These are phyloP conservation scores for Sander vitreus DNA, from an alignment of 2,113 vertebrate species.

Conservation along the genomic window DNA sequence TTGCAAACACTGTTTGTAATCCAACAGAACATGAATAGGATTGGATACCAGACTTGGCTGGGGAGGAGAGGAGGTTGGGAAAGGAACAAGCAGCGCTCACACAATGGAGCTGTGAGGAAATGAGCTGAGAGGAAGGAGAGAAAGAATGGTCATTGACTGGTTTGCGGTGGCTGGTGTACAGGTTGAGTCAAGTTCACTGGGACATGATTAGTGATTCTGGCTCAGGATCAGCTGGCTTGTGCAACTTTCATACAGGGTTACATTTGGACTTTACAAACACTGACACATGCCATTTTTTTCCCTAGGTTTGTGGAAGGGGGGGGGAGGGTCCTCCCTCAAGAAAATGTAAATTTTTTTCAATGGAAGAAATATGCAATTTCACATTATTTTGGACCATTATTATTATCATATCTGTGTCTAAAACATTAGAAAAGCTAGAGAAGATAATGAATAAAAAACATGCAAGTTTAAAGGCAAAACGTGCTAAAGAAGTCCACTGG, in stretches of 20 bases:
- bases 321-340: too few relatives aligned
- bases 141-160: conserved; percentile 33
- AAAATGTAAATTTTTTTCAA: too few relatives aligned
- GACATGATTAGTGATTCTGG: conserved; percentile 9
- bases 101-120: conserved; percentile 59
- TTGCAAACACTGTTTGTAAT: conserved; percentile 30
- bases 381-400: too few relatives aligned
- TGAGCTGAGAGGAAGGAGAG: conserved; percentile 33
- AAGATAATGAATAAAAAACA: too few relatives aligned
- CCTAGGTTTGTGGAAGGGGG: too few relatives aligned
- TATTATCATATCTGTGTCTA: too few relatives aligned
- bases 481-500: too few relatives aligned
- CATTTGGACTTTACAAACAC: background rate
- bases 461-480: too few relatives aligned
- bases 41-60: background rate
- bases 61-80: conserved; percentile 27
- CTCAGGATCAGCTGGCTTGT: conserved; percentile 5
- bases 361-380: too few relatives aligned
- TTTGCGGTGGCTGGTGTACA: conserved; percentile 5
- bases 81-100: conserved; percentile 30
- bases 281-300: too few relatives aligned
- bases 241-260: background rate
- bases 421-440: too few relatives aligned
- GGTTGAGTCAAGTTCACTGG: conserved; percentile 40
- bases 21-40: conserved; percentile 8